A percentile compares a stretch with the other conserved stretches of the same genome.
phyloP scores from a whole-genome alignment of 1,140 invertebrate species.

The Microplitis mediator region DNA sequence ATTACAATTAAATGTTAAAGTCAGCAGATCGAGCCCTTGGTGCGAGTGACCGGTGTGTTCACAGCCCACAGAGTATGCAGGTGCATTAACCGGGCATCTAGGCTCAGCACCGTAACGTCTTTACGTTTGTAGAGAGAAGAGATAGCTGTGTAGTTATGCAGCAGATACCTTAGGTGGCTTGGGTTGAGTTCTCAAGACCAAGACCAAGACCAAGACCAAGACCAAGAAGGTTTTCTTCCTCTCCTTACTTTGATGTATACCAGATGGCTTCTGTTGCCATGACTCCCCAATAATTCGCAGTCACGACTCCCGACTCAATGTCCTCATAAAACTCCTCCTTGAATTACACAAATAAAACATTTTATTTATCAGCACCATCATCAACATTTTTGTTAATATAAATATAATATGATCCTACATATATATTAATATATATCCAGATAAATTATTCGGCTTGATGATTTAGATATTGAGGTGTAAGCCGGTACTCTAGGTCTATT shows the following conservation, averaged over 20 bases:
- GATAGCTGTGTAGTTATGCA: no score
- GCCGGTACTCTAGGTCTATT: not conserved
- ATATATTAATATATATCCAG: not conserved
- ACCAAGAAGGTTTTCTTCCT: not conserved
- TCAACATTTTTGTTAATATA: no score
- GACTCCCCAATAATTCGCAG: not conserved
- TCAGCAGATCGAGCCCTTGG: constrained; percentile 39
- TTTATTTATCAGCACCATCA: no score
- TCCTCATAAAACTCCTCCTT: not conserved
- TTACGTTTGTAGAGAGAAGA: constrained; percentile 36
- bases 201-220: no score
- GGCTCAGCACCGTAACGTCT: constrained; percentile 50
- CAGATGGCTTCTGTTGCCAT: constrained; percentile 22
- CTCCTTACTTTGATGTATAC: not conserved
- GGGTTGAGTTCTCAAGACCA: constrained; percentile 13
- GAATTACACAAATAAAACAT: not conserved
- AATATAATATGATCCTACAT: no score
- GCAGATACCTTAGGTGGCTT: not conserved
- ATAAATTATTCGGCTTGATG: not conserved
- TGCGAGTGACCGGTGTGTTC: constrained; percentile 31
- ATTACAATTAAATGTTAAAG: constrained; percentile 25
- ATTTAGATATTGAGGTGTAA: not conserved
- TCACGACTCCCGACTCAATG: not conserved
- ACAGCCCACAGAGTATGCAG: constrained; percentile 47
- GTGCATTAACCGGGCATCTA: constrained; percentile 59